A percentile compares a stretch with the other conserved stretches of the same genome.
Conservation (phyloP, 2,113 vertebrate genomes). For the Oophaga pumilio region DNA sequence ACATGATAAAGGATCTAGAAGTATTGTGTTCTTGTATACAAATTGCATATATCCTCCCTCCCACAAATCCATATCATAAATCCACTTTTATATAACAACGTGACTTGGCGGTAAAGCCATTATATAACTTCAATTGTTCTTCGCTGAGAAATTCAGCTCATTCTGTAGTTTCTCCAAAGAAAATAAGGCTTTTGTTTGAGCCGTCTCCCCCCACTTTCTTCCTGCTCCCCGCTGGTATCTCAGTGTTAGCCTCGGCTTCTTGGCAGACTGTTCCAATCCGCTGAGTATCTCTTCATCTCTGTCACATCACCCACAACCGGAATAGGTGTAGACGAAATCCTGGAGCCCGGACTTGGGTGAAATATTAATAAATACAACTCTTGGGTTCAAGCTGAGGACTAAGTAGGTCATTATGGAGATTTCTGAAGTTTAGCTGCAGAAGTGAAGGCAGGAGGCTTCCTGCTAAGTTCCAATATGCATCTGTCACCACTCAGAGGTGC, state of each 20-base stretch:
- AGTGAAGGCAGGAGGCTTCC: background rate
- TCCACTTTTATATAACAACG: background rate
- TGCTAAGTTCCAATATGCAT: background rate
- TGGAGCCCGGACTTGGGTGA: background rate
- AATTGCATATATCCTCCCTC: background rate
- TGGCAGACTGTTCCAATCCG: background rate
- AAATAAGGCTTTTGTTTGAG: constrained; percentile 30
- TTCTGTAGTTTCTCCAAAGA: background rate
- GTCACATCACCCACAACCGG: background rate
- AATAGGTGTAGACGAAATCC: constrained; percentile 7
- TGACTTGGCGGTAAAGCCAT: background rate
- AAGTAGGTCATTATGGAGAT: background rate
- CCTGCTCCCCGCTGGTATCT: constrained; percentile 17
- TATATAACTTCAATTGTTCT: background rate
- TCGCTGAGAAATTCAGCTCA: background rate
- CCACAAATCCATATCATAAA: background rate
- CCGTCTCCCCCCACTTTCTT: background rate
- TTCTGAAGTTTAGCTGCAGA: background rate
- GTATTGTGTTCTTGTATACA: background rate
- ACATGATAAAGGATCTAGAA: background rate
- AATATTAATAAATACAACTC: background rate
- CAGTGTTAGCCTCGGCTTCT: constrained; percentile 16
- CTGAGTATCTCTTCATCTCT: constrained; percentile 20
- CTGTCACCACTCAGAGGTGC: background rate
- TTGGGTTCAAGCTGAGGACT: background rate